Percentiles rank a stretch among this genome's conserved stretches.
phyloP scores from a whole-genome alignment of 2,888 invertebrate genomes.

The Polyommatus iphigenia region DNA sequence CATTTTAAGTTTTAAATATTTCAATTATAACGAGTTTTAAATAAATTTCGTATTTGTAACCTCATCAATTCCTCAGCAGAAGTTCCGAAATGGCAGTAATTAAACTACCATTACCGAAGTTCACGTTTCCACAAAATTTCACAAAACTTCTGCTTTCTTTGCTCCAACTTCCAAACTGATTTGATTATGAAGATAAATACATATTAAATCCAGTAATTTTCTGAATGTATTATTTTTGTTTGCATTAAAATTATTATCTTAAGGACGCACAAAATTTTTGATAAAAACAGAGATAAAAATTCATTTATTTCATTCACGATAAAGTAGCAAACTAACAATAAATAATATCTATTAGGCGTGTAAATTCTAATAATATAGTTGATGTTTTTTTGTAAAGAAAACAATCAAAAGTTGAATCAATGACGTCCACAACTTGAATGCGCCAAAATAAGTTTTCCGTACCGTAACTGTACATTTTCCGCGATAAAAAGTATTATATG shows the following conservation, averaged over 20 bases:
- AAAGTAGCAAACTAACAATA: too few relatives aligned
- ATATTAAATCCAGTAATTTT: conserved; percentile 1
- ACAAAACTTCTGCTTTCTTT: conserved; percentile 26
- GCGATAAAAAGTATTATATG: too few relatives aligned
- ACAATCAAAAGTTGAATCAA: too few relatives aligned
- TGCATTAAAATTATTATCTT: not conserved
- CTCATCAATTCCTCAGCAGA: conserved; percentile 16
- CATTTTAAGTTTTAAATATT: conserved; percentile 68
- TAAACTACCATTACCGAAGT: conserved; percentile 25
- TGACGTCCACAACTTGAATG: too few relatives aligned
- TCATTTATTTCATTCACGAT: too few relatives aligned
- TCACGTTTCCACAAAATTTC: conserved; percentile 22
- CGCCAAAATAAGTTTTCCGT: too few relatives aligned
- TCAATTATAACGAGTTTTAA: conserved; percentile 33
- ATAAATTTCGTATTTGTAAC: conserved; percentile 21
- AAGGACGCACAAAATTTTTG: too few relatives aligned
- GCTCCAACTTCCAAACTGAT: conserved; percentile 16
- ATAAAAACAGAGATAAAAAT: too few relatives aligned
- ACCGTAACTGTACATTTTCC: too few relatives aligned
- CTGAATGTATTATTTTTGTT: not conserved
- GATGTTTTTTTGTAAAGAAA: too few relatives aligned
- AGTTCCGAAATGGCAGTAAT: conserved; percentile 26
- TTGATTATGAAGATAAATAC: conserved; percentile 19
- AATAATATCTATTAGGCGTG: too few relatives aligned
- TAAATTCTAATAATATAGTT: too few relatives aligned